Base-by-base conservation (phyloP, 2,888 invertebrate genomes). In the Caenorhabditis sulstoni region DNA sequence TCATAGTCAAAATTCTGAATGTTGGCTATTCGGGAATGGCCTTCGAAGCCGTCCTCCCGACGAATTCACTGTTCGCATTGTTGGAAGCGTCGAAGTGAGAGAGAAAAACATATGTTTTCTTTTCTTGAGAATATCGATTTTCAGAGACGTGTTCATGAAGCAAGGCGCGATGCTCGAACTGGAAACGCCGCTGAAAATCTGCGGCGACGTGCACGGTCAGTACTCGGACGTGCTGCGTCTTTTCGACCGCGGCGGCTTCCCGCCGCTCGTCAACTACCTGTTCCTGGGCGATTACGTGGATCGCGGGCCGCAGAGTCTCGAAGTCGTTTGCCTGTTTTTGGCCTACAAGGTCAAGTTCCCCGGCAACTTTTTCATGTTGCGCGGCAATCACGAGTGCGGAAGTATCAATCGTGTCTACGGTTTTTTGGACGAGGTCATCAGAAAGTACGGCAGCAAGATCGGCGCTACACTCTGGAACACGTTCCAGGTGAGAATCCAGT, bases 211-310 rank as follows among this genome's bases (percentile, higher is more conserved):
- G 1, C 87, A 87, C 64, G 87, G 87, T 1, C 87, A 87, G 58
- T 86, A 75, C 53, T 64, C 66, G 5, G 87, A 87, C 57, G 79
- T 87, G 12, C 76, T 87, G 5, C 78, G 86, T 14, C 41, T 87
- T 8, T 87, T 87, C 79, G 83, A 85, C 52, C 81, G 81, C 41
- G 82, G 84, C 12, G 86, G 87, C 14, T 86, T 85, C 65, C 87
- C 87, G n/a, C 87, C 87, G 16, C 44, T 70, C 11, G 80, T 78
- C 65, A 87, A 86, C 64, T 87, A 87, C 64, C 67, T 87, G 14
- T 87, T 87, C 58, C 85, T 87, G 11, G 87, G 86, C 11, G 86
- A 87, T 61, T 86, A 87, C 59, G 87, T 87, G 49, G 86, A 87
- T 70, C 66, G 87, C 14, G 86, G 87, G 47, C 84, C 82, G 37